Base-by-base conservation (phyloP, 2,797 vertebrate species). In the Acomys russatus region DNA sequence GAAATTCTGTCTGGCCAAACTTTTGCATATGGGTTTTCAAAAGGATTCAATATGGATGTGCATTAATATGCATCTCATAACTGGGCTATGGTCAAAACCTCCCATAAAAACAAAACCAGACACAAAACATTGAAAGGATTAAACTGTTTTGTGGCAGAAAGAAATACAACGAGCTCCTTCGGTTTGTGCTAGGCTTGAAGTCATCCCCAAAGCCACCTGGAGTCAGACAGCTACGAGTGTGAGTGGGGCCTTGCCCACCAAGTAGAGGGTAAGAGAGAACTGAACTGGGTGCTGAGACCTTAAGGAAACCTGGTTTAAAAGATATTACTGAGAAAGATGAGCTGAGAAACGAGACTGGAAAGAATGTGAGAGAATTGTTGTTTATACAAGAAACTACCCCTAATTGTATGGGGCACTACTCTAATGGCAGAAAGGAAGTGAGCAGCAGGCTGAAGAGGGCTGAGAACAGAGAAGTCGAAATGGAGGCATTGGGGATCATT, bases 281-380 rank as follows among this genome's bases (percentile, higher is more conserved):
- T 18, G 12, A 56, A 51, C 49, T 77, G n/a, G 54, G 14, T 51
- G n/a, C 10, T 49, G 38, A 28, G 54, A 18, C 12, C 61, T 71
- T 88, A 85, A 91, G 35, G n/a, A 87, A 85, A 85, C 23, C 54
- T 17, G 63, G 1, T 17, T 94, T 78, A 88, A 66, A 70, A 73
- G 64, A 23, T 59, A 63, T 64, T 35, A 0, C 54, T 70, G 38
- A 79, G 35, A n/a, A 95, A 74, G 33, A 68, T 23, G 35, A 79
- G 15, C 25, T 44, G 74, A 66, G 23, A 49, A 68, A 87, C 51
- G 51, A 83, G 6, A 68, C 23, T 33, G 0, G 28, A 78, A 82
- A 82, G 22, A 56, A 82, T 15, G 49, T 91, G 28, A 78, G 77
- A 82, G 22, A 56, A 82, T 15, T 38, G 88, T 56, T 35, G 2